Evolutionary conservation across 2,888 invertebrate species (phyloP), one percentile per base, ranked within the genome.

Genomic region (Dione vanillae): DNA sequence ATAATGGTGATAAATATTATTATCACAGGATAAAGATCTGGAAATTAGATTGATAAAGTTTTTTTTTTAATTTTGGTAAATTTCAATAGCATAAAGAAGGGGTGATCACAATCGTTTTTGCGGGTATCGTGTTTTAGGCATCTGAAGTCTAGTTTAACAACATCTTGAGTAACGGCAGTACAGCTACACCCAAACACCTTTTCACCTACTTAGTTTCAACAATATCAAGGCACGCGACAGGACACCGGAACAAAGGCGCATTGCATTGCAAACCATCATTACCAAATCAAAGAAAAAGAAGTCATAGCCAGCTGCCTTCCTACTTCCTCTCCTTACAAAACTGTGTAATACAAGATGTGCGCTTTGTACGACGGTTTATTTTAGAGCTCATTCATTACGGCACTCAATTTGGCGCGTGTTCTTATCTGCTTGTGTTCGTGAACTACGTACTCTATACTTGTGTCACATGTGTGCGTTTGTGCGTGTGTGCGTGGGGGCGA

Each of bases 211-310:
- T 90, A 88, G 77, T 78, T 72, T 65, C 78, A 83, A 89, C 86
- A 87, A 85, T 82, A 82, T 75, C 76, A 78, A 81, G 88, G 89
- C 92, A 92, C 92, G 92, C 92, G 92, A 91, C 92, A 89, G 86
- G 87, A 88, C 85, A 88, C 80, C 80, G 81, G 83, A 82, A 92
- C 91, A 92, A 92, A 88, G 78, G 83, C 80, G 82, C 83, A 82
- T 80, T 89, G 90, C 88, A 90, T 89, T 90, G 85, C 87, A 89
- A 87, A 87, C 91, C 91, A 91, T 92, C 91, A 92, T 92, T 92
- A 92, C 85, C 77, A 82, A 83, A 81, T 76, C 79, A 81, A 86
- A 86, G 87, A 87, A 87, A 87, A 90, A 87, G 87, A 89, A 89
- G 87, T 85, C 84, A 84, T 77, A 59, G 74, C 84, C 92, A 92